Base-by-base conservation (phyloP, 2,888 invertebrate species). In the Zhuqinia jingwanae region DNA sequence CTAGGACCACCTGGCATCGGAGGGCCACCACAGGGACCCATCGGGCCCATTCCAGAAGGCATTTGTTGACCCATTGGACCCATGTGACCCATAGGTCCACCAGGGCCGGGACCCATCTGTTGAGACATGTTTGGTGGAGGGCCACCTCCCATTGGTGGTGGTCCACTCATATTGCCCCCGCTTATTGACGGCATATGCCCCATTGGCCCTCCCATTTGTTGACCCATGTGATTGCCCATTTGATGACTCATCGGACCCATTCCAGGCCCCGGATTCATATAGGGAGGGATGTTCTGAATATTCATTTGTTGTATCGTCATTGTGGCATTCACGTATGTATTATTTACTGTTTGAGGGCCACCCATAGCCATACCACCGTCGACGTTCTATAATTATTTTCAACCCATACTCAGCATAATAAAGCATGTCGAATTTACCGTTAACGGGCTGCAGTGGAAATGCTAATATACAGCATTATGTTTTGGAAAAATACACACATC, bases 221-320 rank as follows among this genome's bases (percentile, higher is more conserved):
- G 88, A 73, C 90, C 88, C 89, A 91, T 88, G 42, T 90, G 85
- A 78, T 85, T 87, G 68, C 87, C 85, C 89, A 89, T 89, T 60
- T 87, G 88, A 76, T 88, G 88, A 42, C 90, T 89, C 91, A 90
- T 91, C 8, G 91, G 91, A 11, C 88, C 88, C 90, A 90, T 90
- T 27, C 87, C 81, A 17, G 84, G 88, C 3, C 89, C 89, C 11
- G 86, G 86, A 58, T 88, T 89, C 90, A 90, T 91, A 84, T 91
- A 91, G 1, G 91, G 91, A 58, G 91, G 91, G 65, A 91, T 91
- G 70, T 90, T 91, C 90, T 93, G 93, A 89, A 93, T 93, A 91
- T 93, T 93, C 90, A 93, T 92, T 91, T 93, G 93, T 89, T 93
- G 93, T 81, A 93, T 93, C 68, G 93, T 93, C 92, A 93, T 92